phyloP scores from a whole-genome alignment of 2,113 vertebrate genomes.

The Xiphophorus hellerii region DNA sequence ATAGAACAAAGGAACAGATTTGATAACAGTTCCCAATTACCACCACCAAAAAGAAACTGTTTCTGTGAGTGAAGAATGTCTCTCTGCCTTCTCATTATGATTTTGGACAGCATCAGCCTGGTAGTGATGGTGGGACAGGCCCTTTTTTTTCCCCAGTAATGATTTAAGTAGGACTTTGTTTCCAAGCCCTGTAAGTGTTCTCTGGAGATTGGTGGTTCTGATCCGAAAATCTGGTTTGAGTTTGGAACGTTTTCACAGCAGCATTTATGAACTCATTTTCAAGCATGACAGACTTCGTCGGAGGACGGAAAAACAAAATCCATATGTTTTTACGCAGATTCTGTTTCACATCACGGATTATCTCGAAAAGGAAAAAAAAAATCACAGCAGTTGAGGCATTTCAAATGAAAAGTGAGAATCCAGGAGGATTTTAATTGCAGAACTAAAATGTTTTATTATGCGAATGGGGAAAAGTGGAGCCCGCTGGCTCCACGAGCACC shows the following conservation, averaged over 20 bases:
- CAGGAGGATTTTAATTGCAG: not conserved
- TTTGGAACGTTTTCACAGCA: constrained; percentile 30
- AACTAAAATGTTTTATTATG: not conserved
- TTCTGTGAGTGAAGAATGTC: constrained; percentile 23
- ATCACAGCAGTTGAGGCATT: no score
- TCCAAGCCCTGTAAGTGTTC: constrained; percentile 35
- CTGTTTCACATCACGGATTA: not conserved
- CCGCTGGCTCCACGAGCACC: no score
- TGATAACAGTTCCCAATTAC: constrained; percentile 57
- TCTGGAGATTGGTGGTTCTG: constrained; percentile 29
- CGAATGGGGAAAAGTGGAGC: no score
- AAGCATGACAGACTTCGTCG: constrained; percentile 18
- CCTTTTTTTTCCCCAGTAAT: constrained; percentile 14
- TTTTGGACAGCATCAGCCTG: constrained; percentile 31
- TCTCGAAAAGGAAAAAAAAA: no score
- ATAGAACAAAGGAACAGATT: constrained; percentile 35
- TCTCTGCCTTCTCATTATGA: constrained; percentile 17
- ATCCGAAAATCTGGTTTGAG: constrained; percentile 49
- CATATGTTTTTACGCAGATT: not conserved
- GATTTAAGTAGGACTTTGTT: constrained; percentile 44
- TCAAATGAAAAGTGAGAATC: not conserved
- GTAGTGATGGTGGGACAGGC: constrained; percentile 29
- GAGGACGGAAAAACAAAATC: not conserved
- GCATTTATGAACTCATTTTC: not conserved
- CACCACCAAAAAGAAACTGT: constrained; percentile 29